Conservation (phyloP, 2,113 vertebrate species). For the Gadus macrocephalus region DNA sequence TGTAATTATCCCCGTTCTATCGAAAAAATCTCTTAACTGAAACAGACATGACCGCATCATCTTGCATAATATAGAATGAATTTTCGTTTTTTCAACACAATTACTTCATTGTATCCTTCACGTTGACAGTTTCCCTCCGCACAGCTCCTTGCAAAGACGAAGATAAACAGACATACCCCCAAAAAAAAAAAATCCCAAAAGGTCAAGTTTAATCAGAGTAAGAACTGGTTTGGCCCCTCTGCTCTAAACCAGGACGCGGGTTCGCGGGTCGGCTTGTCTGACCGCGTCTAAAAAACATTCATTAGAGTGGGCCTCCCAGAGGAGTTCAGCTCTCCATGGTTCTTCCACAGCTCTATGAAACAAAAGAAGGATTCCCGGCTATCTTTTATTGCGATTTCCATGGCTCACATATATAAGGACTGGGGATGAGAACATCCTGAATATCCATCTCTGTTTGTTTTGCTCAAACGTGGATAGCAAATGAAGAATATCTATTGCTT, state of each 20-base stretch:
- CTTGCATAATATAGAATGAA: neutral
- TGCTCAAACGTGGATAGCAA: neutral
- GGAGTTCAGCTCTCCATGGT: conserved; percentile 46
- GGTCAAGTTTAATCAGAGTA: conserved; percentile 63
- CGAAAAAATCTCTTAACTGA: too few relatives aligned
- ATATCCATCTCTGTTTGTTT: neutral
- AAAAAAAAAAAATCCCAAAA: conserved; percentile 45
- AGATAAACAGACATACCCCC: neutral
- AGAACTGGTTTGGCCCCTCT: conserved; percentile 39
- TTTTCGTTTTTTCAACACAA: neutral
- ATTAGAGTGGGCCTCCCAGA: conserved; percentile 35
- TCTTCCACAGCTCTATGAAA: conserved; percentile 35
- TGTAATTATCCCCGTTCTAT: too few relatives aligned
- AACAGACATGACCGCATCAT: too few relatives aligned
- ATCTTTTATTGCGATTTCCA: conserved; percentile 41
- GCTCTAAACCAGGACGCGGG: conserved; percentile 52
- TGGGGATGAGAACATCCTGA: too few relatives aligned
- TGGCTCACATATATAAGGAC: too few relatives aligned
- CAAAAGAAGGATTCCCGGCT: conserved; percentile 25
- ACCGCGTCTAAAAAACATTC: conserved; percentile 59
- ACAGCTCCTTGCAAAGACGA: neutral
- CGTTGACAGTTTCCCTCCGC: conserved; percentile 37
- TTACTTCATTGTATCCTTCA: conserved; percentile 12
- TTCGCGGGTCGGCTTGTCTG: conserved; percentile 37
- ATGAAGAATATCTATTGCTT: too few relatives aligned